Base-by-base conservation (phyloP, 2,888 invertebrate species). In the Chironomus riparius region DNA sequence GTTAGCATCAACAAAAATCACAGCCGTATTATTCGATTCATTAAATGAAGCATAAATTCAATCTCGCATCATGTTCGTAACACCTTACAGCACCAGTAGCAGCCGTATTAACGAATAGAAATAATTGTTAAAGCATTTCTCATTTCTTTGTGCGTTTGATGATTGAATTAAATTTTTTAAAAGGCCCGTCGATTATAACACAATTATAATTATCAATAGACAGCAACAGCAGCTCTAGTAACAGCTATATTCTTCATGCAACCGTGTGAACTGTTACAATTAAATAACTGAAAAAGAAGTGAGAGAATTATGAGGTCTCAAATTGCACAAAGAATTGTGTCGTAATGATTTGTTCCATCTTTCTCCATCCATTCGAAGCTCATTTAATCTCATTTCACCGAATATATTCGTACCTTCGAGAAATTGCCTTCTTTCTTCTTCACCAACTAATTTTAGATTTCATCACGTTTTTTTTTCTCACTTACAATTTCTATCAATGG, bases 251-350 rank as follows among this genome's bases (percentile, higher is more conserved):
- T 38, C 38, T 38, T 38, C 38, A 2, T 10, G 38, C 56, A 71
- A 71, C 15, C 71, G 28, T 71, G 71, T 71, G 71, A 71, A 71
- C 48, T 71, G 71, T 24, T 71, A 24, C 15, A 71, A 71, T 71
- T 71, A 71, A 71, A 71, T 71, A 71, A 71, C 71, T 18, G 21
- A 24, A 47, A 12, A 61, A 71, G 71, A 50, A 18, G 56, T 18
- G 56, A 56, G 56, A 56, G 15, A 56, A 56, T 56, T 71, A 71
- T 71, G 71, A 71, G 21, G 56, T 18, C 18, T 56, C 2, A 47
- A 61, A 56, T 71, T 71, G 71, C 71, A 71, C 56, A 71, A 50
- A 48, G 48, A 56, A 56, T 18, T 56, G 38, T 47, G 71, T 71
- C 71, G 71, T 56, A 56, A 56, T 10, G 3, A n/a, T 5, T 18